Percentiles rank a stretch among this genome's conserved stretches.
These are phyloP conservation scores for Harpalus rufipes DNA, from an alignment of 2,888 invertebrate genomes.

Conservation along the genomic window DNA sequence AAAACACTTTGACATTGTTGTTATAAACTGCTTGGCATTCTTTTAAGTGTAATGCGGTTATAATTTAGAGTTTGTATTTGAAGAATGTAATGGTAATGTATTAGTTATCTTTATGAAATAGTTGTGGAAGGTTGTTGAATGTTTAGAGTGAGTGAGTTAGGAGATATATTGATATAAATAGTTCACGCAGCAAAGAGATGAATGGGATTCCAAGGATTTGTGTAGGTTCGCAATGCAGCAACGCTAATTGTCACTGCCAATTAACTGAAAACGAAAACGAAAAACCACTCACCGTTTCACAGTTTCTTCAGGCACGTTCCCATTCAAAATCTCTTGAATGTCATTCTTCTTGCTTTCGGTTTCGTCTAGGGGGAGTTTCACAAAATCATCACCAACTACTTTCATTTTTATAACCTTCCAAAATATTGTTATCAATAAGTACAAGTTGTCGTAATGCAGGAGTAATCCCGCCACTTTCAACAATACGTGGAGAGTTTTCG, in stretches of 20 bases:
- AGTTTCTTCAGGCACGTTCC: constrained; percentile 70
- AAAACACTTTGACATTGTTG: not conserved
- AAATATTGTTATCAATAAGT: constrained; percentile 23
- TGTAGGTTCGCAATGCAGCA: constrained; percentile 53
- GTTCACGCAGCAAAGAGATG: constrained; percentile 47
- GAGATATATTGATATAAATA: constrained; percentile 33
- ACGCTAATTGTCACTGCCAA: constrained; percentile 43
- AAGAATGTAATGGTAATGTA: constrained; percentile 7
- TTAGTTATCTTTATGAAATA: constrained; percentile 31
- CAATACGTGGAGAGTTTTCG: not conserved
- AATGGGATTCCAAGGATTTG: constrained; percentile 62
- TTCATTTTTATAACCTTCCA: constrained; percentile 59
- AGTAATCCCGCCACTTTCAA: constrained; percentile 47
- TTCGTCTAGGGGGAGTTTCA: constrained; percentile 54
- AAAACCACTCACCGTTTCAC: constrained; percentile 62
- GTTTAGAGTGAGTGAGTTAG: constrained; percentile 37
- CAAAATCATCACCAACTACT: constrained; percentile 59
- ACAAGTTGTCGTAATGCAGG: constrained; percentile 6
- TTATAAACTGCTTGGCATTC: not conserved
- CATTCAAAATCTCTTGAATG: constrained; percentile 73
- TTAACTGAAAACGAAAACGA: constrained; percentile 50
- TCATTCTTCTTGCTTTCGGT: constrained; percentile 69
- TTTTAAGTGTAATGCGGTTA: constrained; percentile 2
- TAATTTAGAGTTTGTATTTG: not conserved
- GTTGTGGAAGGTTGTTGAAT: constrained; percentile 37